A percentile compares a stretch with the other conserved stretches of the same genome.
Evolutionary conservation across 2,888 invertebrate species (phyloP).

Genomic region (Nebria salina): DNA sequence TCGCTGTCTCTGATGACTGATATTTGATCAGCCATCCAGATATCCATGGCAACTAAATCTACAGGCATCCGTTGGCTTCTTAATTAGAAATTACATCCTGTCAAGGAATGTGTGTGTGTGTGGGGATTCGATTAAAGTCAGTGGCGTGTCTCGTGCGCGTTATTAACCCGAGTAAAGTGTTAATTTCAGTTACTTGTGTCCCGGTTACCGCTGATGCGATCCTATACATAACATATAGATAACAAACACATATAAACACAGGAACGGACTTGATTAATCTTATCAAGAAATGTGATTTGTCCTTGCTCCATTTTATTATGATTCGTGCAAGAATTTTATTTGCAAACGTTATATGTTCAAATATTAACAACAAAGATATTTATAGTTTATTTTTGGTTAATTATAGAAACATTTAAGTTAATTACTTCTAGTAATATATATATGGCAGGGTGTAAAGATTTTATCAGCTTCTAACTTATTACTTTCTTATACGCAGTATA

Average conservation of each 20-base stretch:
- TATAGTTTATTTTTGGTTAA: too few relatives aligned
- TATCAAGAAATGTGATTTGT: too few relatives aligned
- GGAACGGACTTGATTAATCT: not conserved
- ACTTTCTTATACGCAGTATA: too few relatives aligned
- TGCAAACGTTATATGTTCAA: too few relatives aligned
- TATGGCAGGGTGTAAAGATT: too few relatives aligned
- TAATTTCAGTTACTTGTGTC: conserved; percentile 49
- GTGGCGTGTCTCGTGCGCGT: conserved; percentile 50
- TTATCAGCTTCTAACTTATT: too few relatives aligned
- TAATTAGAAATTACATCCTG: conserved; percentile 55
- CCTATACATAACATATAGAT: conserved; percentile 35
- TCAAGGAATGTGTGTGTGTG: conserved; percentile 7
- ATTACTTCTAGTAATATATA: too few relatives aligned
- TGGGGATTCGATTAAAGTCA: conserved; percentile 54
- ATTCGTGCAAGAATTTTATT: too few relatives aligned
- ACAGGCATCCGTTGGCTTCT: conserved; percentile 50
- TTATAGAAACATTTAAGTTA: too few relatives aligned
- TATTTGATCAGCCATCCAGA: not conserved
- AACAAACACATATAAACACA: conserved; percentile 7
- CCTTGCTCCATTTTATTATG: too few relatives aligned
- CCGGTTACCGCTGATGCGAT: conserved; percentile 29
- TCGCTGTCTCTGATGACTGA: not conserved
- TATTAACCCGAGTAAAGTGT: conserved; percentile 52
- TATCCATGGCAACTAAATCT: conserved; percentile 11
- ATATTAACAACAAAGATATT: too few relatives aligned